phyloP scores from a whole-genome alignment of 2,113 vertebrate genomes.

The Ptyas mucosa region DNA sequence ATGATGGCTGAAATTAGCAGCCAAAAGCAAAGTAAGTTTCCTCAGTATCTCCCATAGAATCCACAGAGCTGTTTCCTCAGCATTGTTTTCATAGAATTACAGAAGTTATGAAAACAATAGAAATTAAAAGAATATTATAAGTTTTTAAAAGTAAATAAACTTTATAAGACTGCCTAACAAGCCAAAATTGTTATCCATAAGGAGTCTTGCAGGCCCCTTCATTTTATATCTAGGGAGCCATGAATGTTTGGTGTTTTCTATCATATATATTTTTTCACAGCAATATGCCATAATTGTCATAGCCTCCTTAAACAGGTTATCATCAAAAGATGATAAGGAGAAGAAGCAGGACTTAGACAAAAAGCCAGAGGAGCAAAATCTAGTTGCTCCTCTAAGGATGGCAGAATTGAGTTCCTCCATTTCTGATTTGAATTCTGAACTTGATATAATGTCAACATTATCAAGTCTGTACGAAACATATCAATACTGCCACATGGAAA shows the following conservation, averaged over 20 bases:
- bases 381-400: neutral
- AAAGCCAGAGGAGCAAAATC: neutral
- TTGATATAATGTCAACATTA: neutral
- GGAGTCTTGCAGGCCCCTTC: neutral
- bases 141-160: neutral
- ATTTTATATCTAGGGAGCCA: neutral
- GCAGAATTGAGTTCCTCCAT: neutral
- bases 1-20: neutral
- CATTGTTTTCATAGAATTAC: neutral
- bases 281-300: neutral
- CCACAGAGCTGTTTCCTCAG: neutral
- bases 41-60: neutral
- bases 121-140: neutral
- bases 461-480: neutral
- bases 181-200: neutral
- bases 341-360: neutral
- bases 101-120: neutral
- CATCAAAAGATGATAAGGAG: neutral
- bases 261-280: neutral
- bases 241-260: neutral
- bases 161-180: neutral
- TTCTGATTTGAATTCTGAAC: neutral
- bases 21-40: neutral
- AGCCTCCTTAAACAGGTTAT: neutral
- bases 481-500: neutral